phyloP scores from a whole-genome alignment of 2,888 invertebrate species.

The Hydroisotoma schaefferi region DNA sequence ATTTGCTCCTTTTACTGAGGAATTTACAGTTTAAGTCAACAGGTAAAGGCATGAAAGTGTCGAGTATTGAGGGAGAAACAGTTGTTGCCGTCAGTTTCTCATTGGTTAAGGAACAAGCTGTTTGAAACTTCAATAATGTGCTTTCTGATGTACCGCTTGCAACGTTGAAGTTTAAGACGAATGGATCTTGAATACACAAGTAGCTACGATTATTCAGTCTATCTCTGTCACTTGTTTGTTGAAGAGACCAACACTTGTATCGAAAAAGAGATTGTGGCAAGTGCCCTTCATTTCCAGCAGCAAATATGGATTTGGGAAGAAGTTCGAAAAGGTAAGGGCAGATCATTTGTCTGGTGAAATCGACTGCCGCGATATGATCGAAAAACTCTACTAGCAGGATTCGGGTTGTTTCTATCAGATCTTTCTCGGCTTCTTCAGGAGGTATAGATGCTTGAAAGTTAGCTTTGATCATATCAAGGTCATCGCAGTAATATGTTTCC shows the following conservation, averaged over 20 bases:
- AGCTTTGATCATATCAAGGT: slow-evolving; percentile 2
- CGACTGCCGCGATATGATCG: slow-evolving; percentile 61
- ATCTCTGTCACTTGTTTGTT: slow-evolving; percentile 12
- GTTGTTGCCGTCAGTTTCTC: slow-evolving; percentile 3
- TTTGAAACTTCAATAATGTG: slow-evolving; percentile 18
- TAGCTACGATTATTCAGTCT: slow-evolving; percentile 19
- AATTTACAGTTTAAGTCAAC: slow-evolving; percentile 32
- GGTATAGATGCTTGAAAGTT: slow-evolving; percentile 50
- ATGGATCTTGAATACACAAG: slow-evolving; percentile 42
- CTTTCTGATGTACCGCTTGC: slow-evolving; percentile 17
- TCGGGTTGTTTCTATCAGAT: neutral
- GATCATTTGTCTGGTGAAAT: slow-evolving; percentile 60
- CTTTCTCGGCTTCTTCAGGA: neutral
- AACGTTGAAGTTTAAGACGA: slow-evolving; percentile 36
- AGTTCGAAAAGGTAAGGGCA: slow-evolving; percentile 62
- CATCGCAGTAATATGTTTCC: slow-evolving; percentile 29
- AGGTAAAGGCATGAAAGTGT: slow-evolving; percentile 18
- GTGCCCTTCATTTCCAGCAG: slow-evolving; percentile 24
- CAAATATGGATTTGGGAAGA: slow-evolving; percentile 54
- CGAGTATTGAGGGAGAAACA: slow-evolving; percentile 13
- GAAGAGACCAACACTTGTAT: slow-evolving; percentile 29
- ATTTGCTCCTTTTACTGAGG: slow-evolving; percentile 15
- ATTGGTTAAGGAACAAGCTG: slow-evolving; percentile 12
- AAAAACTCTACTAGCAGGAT: slow-evolving; percentile 57
- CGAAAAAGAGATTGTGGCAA: slow-evolving; percentile 23